Evolutionary conservation across 1,140 invertebrate genomes (phyloP), one percentile per base, ranked within the genome.

Genomic region (Geopemphigus sp.): DNA sequence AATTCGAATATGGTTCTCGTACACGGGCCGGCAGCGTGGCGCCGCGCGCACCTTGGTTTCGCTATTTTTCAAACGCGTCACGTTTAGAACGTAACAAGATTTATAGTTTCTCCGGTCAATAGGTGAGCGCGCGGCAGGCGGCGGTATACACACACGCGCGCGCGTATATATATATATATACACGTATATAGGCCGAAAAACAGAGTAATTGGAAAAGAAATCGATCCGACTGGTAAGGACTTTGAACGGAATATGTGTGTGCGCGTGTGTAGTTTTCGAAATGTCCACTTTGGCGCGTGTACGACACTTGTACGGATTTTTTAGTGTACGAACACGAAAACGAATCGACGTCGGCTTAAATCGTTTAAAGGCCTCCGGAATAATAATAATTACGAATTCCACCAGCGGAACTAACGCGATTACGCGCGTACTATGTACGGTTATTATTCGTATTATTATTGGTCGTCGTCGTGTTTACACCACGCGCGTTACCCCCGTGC

Each of bases 1-100:
- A 68, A 68, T 68, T 68, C 66, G 66, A 68, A 68, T 68, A 68
- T 68, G 45, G 66, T 68, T 68, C n/a, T 68, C 32, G 66, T 45
- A 39, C 66, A 17, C 45, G n/a, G n/a, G n/a, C n/a, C n/a, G n/a
- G n/a, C n/a, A n/a, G n/a, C n/a, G n/a, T n/a, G 66, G 45, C 66
- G 39, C 39, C 8, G 39, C 32, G 39, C 45, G 47, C 66, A 50
- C 66, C 66, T 68, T 50, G 66, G 66, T 68, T 50, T 68, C 45
- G 39, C 66, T 68, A 68, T 68, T 68, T 68, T 68, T 68, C 66
- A 68, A 68, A 68, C 50, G 66, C 39, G 50, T 68, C 66, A 68
- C 66, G 66, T 68, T 45, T 68, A 50, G 50, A 68, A 50, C 45
- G 66, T 68, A 68, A 68, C 66, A 68, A 68, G 66, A 68, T 68